Evolutionary conservation across 35 echinoderm and acorn worm species (phyloP).

Genomic region (Holothuria glaberrima): DNA sequence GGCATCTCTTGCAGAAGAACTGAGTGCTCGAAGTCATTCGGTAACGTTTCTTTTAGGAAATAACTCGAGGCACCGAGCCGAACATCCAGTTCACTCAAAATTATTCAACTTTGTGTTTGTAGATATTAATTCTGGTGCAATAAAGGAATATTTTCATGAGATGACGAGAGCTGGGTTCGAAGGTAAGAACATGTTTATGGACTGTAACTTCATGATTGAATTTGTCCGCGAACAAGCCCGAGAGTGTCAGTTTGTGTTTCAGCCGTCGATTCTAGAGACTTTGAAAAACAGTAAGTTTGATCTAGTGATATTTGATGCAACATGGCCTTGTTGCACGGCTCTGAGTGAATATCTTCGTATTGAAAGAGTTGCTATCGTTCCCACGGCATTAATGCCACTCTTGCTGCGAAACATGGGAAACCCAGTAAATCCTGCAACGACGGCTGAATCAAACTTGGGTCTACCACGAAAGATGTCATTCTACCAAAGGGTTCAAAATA

Average conservation of each 20-base stretch:
- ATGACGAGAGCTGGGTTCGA: not conserved
- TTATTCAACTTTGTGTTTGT: conserved; percentile 19
- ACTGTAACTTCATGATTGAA: no score
- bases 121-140: not conserved
- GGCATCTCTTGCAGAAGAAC: conserved; percentile 34
- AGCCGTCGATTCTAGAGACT: not conserved
- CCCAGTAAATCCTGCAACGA: not conserved
- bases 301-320: not conserved
- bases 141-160: not conserved
- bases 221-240: not conserved
- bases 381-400: not conserved
- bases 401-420: not conserved
- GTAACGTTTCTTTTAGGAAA: conserved; percentile 53
- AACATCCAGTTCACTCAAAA: not conserved
- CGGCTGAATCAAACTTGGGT: not conserved
- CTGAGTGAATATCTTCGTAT: not conserved
- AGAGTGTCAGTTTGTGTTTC: not conserved
- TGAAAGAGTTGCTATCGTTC: not conserved
- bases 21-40: conserved; percentile 51
- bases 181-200: not conserved
- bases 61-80: conserved; percentile 25
- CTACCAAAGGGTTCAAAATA: not conserved
- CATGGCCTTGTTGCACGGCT: not conserved
- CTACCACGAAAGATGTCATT: not conserved
- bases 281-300: not conserved